Evolutionary conservation across 2,797 vertebrate genomes (phyloP).

Genomic region (Pantherophis vulpinus): DNA sequence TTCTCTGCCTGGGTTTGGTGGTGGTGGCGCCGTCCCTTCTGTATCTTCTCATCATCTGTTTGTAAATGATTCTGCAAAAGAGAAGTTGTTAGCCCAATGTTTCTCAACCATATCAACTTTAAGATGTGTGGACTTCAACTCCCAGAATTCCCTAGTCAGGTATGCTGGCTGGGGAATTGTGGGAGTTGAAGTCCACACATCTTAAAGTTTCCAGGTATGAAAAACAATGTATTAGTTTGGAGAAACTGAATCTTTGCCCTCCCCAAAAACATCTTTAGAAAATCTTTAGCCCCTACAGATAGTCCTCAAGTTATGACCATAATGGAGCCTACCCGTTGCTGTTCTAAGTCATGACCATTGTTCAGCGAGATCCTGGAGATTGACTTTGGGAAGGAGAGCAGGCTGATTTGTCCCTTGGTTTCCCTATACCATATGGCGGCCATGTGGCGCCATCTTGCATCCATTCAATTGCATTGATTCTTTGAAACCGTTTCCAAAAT

Average conservation of each 20-base stretch:
- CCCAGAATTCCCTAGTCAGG: not conserved
- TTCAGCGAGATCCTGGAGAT: not conserved
- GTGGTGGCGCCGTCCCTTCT: fast-evolving
- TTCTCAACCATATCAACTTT: not conserved
- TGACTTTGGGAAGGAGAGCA: not conserved
- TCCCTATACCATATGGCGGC: not conserved
- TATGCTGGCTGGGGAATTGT: not conserved
- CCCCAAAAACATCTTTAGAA: not conserved
- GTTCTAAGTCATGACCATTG: not conserved
- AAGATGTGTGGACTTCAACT: not conserved
- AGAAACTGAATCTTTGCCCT: not conserved
- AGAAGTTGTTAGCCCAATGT: not conserved
- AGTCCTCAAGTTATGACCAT: not conserved
- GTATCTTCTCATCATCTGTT: constrained; percentile 6
- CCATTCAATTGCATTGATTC: not conserved
- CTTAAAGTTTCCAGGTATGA: not conserved
- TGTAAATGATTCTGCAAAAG: not conserved
- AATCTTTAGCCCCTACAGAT: not conserved
- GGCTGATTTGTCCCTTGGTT: not conserved
- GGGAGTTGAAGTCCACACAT: not conserved
- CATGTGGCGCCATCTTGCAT: not conserved
- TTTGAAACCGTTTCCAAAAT: not conserved
- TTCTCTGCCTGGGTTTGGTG: not conserved
- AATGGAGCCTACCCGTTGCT: not conserved
- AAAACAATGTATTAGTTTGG: not conserved